These are phyloP conservation scores for Orgyia antiqua DNA, from an alignment of 2,888 invertebrate species.

Conservation along the genomic window DNA sequence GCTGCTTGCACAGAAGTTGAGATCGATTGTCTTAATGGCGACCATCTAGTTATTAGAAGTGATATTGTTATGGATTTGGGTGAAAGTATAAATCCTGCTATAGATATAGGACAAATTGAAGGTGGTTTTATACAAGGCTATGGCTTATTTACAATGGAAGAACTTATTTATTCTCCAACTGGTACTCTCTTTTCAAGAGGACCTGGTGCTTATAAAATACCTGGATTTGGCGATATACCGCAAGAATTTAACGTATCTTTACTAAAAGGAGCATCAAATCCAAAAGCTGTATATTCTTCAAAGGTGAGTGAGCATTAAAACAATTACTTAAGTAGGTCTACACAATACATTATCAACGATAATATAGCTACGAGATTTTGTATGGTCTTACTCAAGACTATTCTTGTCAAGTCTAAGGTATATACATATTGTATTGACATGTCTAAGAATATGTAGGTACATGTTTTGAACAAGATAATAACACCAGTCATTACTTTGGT, in stretches of 20 bases:
- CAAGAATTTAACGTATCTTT: constrained; percentile 94
- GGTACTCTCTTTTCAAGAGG: constrained; percentile 91
- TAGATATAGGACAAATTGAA: constrained; percentile 98
- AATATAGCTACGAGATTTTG: no score
- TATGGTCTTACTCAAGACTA: no score
- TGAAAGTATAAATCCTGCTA: constrained; percentile 95
- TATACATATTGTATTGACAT: no score
- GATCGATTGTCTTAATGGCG: constrained; percentile 95
- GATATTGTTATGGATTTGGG: constrained; percentile 99
- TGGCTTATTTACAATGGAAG: constrained; percentile 94
- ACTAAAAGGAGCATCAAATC: constrained; percentile 93
- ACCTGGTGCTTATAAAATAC: constrained; percentile 96
- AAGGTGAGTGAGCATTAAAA: constrained; percentile 90
- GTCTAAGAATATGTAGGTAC: no score
- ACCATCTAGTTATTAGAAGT: constrained; percentile 91
- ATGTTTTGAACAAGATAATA: no score
- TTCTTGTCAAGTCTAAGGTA: no score
- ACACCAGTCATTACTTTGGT: no score
- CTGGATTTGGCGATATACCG: constrained; percentile 95
- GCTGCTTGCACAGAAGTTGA: constrained; percentile 93
- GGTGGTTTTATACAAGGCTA: constrained; percentile 97
- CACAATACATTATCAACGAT: no score
- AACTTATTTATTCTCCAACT: constrained; percentile 90
- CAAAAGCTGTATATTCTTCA: constrained; percentile 94
- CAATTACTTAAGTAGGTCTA: no score